Conservation (phyloP, 1,140 invertebrate genomes). For the Pinna nobilis region DNA sequence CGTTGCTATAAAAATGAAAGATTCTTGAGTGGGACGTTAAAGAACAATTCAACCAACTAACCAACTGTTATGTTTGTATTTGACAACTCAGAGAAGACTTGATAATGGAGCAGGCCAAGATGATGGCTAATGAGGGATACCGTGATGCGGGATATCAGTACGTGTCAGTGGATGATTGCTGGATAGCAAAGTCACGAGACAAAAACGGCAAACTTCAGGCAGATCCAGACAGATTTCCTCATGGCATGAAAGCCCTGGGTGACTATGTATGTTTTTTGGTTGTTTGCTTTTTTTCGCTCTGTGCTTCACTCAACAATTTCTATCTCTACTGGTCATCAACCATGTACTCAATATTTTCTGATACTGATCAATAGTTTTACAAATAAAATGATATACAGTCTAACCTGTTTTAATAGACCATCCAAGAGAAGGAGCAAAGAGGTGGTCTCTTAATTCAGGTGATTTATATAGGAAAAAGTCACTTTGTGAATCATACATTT, state of each 20-base stretch:
- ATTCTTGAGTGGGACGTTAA: too few species aligned
- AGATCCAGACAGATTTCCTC: constrained; percentile 91
- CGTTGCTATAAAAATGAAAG: too few species aligned
- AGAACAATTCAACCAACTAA: not conserved
- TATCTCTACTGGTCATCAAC: too few species aligned
- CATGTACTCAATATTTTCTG: too few species aligned
- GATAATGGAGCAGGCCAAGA: constrained; percentile 95
- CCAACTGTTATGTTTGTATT: constrained; percentile 1
- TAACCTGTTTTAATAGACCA: too few species aligned
- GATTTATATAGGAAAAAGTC: too few species aligned
- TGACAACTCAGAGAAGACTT: constrained; percentile 87
- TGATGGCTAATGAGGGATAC: constrained; percentile 92
- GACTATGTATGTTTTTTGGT: constrained; percentile 86
- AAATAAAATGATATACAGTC: too few species aligned
- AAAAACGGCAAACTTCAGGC: constrained; percentile 85
- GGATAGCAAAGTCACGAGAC: constrained; percentile 89
- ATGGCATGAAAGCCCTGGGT: constrained; percentile 91
- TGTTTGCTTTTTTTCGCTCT: not conserved
- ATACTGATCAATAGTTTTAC: too few species aligned
- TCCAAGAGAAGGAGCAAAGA: too few species aligned
- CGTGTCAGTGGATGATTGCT: constrained; percentile 97
- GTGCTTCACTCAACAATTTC: too few species aligned
- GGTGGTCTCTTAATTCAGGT: too few species aligned
- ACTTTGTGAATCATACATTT: too few species aligned
- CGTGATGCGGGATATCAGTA: constrained; percentile 93